A percentile compares a stretch with the other conserved stretches of the same genome.
These are phyloP conservation scores for Anableps anableps DNA, from an alignment of 2,797 vertebrate genomes.

Conservation along the genomic window DNA sequence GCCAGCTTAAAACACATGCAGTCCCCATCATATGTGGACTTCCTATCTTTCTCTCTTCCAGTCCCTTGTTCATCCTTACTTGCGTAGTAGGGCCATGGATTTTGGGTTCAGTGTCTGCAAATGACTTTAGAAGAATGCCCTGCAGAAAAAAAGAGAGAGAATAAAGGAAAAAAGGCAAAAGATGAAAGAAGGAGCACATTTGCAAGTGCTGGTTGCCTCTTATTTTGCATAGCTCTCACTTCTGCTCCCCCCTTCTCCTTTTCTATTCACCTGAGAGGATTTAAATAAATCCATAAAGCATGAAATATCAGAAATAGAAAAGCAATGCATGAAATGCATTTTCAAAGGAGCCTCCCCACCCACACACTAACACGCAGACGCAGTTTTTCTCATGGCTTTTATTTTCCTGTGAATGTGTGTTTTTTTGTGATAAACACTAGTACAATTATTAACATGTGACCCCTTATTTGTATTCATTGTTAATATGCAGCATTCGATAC, in stretches of 20 bases:
- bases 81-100: constrained; percentile 41
- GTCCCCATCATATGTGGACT: constrained; percentile 32
- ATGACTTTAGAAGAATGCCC: constrained; percentile 76
- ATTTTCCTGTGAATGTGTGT: constrained; percentile 50
- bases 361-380: constrained; percentile 61
- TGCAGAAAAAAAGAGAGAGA: constrained; percentile 58
- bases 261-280: constrained; percentile 83
- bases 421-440: constrained; percentile 62
- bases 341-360: constrained; percentile 68
- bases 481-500: constrained; percentile 76
- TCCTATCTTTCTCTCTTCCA: constrained; percentile 38
- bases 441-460: constrained; percentile 70
- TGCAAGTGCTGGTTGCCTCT: constrained; percentile 77
- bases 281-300: constrained; percentile 83
- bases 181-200: constrained; percentile 79
- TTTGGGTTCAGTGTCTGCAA: constrained; percentile 67
- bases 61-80: constrained; percentile 37
- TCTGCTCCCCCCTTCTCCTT: constrained; percentile 79
- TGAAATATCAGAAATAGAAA: constrained; percentile 82
- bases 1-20: constrained; percentile 65
- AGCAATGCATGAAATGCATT: constrained; percentile 79
- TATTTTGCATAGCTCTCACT: constrained; percentile 82
- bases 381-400: constrained; percentile 41
- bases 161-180: constrained; percentile 72
- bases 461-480: constrained; percentile 71